Percentiles rank a stretch among this genome's conserved stretches.
Conservation (phyloP, 2,113 vertebrate genomes). For the Notechis scutatus region DNA sequence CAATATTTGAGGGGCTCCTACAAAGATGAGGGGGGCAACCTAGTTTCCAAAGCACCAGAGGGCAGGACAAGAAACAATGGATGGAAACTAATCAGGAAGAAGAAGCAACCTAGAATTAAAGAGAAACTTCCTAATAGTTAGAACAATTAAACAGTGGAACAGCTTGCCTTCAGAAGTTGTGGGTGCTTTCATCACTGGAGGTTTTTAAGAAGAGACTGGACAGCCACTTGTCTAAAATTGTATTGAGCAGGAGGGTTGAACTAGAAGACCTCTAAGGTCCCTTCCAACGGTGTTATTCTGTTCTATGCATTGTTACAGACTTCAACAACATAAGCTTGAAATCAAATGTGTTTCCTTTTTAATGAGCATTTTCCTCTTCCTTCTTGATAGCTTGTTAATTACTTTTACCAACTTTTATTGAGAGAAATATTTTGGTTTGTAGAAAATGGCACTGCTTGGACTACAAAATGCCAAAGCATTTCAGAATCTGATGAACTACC, state of each 20-base stretch:
- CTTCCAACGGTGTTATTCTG: background rate
- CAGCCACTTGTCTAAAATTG: background rate
- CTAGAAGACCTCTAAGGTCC: background rate
- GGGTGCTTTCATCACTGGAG: background rate
- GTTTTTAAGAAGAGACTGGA: background rate
- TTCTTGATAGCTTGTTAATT: background rate
- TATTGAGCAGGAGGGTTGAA: background rate
- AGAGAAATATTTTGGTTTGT: background rate
- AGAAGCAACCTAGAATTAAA: background rate
- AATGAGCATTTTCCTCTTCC: background rate
- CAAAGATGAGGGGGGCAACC: too few species aligned
- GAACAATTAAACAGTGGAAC: background rate
- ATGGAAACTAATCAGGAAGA: background rate
- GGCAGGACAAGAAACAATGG: background rate
- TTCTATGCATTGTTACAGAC: background rate
- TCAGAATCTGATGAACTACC: slow-evolving; percentile 2
- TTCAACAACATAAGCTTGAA: background rate
- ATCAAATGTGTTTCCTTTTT: background rate
- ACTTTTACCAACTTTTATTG: background rate
- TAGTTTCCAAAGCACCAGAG: background rate
- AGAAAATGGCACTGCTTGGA: background rate
- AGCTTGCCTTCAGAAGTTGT: background rate
- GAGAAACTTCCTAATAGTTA: background rate
- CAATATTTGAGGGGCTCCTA: background rate
- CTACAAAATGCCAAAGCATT: background rate